Conservation (phyloP, 92 coral and sea anemone species). For the Palythoa grandiflora region DNA sequence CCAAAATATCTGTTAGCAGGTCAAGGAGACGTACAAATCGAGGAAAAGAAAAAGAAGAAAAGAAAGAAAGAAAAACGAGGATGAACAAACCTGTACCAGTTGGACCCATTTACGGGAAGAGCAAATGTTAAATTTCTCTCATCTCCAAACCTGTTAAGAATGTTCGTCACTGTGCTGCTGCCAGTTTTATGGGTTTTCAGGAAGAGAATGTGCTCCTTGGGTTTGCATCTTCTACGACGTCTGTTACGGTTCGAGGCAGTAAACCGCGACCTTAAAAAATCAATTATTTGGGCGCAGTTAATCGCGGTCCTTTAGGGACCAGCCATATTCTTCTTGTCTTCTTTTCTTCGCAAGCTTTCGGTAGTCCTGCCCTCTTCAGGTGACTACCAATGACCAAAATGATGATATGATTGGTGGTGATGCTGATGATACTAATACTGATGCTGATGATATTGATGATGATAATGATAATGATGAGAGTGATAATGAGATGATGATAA, state of each 20-base stretch:
- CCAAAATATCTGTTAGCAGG: neutral
- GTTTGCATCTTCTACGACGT: neutral
- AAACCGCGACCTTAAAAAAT: neutral
- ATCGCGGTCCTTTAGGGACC: no score
- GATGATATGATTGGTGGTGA: no score
- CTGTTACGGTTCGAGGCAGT: neutral
- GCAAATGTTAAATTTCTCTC: neutral
- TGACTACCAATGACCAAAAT: no score
- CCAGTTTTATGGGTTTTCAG: neutral
- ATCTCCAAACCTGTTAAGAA: constrained; percentile 10
- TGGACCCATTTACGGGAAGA: neutral
- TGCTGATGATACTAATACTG: no score
- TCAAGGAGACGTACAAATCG: neutral
- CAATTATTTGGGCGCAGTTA: no score
- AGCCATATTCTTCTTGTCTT: no score
- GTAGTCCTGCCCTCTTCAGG: no score
- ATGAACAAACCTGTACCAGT: neutral
- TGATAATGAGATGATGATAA: neutral
- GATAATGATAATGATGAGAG: no score
- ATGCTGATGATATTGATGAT: no score
- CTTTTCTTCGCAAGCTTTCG: no score
- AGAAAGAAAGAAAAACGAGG: neutral
- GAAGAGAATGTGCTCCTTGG: neutral
- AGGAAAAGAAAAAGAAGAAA: neutral
- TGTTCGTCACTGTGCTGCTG: constrained; percentile 3